Percentiles rank a stretch among this genome's conserved stretches.
phyloP scores from a whole-genome alignment of 1,140 invertebrate species.

The Leptopilina clavipes region DNA sequence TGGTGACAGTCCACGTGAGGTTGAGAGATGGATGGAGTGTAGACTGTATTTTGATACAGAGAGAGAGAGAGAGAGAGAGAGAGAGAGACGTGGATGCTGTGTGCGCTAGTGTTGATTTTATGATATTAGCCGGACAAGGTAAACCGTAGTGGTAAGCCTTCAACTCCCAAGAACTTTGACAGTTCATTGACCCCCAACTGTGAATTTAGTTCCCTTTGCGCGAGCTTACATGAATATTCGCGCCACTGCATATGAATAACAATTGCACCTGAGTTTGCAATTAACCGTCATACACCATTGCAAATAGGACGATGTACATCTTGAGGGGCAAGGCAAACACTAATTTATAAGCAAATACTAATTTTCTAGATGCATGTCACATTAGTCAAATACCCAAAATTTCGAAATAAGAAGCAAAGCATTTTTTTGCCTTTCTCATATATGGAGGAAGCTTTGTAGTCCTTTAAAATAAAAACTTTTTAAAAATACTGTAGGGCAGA shows the following conservation, averaged over 20 bases:
- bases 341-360: neutral
- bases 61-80: too few relatives aligned
- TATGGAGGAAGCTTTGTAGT: too few relatives aligned
- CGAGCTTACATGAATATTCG: neutral
- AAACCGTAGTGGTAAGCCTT: conserved; percentile 46
- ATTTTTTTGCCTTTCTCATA: too few relatives aligned
- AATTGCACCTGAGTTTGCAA: conserved; percentile 8
- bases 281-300: neutral
- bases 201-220: neutral
- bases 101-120: conserved; percentile 52
- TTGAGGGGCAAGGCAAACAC: neutral
- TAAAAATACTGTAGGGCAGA: too few relatives aligned
- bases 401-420: too few relatives aligned
- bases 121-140: conserved; percentile 57
- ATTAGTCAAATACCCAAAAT: neutral
- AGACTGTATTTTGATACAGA: neutral
- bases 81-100: neutral
- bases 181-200: conserved; percentile 48
- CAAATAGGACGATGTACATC: neutral
- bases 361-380: neutral
- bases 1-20: conserved; percentile 45
- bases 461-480: too few relatives aligned
- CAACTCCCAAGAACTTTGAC: conserved; percentile 45
- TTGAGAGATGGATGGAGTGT: neutral
- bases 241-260: conserved; percentile 5